Percentiles rank a stretch among this genome's conserved stretches.
These are phyloP conservation scores for Rhipidura dahli DNA, from an alignment of 2,113 vertebrate genomes.

Conservation along the genomic window DNA sequence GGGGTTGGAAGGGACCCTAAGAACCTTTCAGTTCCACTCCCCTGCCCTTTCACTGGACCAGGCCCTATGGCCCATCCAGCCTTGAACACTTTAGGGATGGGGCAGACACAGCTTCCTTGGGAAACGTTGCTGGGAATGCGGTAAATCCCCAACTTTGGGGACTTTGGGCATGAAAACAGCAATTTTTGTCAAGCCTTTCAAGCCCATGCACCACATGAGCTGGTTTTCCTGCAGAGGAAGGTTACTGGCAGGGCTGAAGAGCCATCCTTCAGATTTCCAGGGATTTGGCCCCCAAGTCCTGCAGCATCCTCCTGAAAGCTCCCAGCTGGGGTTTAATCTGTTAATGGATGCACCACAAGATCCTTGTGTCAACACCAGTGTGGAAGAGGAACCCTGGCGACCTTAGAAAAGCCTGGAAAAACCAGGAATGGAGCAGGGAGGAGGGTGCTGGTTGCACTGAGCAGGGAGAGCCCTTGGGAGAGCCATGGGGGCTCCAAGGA, in stretches of 20 bases:
- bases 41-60: neutral
- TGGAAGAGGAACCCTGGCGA: rapidly evolving
- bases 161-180: neutral
- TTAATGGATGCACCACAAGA: neutral
- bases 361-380: neutral
- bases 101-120: neutral
- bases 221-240: neutral
- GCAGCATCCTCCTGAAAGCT: neutral
- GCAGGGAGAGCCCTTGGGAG: neutral
- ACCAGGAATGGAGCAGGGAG: neutral
- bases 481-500: neutral
- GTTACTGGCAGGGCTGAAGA: neutral
- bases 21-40: neutral
- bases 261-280: neutral
- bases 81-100: neutral
- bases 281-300: neutral
- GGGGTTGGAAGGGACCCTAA: neutral
- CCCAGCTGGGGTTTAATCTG: neutral
- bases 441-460: neutral
- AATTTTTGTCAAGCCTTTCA: neutral
- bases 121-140: neutral
- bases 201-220: rapidly evolving
- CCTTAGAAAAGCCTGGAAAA: neutral
- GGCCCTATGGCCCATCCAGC: neutral
- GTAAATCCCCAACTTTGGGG: neutral